phyloP scores from a whole-genome alignment of 2,797 vertebrate genomes.

The Cichlasoma orientale region DNA sequence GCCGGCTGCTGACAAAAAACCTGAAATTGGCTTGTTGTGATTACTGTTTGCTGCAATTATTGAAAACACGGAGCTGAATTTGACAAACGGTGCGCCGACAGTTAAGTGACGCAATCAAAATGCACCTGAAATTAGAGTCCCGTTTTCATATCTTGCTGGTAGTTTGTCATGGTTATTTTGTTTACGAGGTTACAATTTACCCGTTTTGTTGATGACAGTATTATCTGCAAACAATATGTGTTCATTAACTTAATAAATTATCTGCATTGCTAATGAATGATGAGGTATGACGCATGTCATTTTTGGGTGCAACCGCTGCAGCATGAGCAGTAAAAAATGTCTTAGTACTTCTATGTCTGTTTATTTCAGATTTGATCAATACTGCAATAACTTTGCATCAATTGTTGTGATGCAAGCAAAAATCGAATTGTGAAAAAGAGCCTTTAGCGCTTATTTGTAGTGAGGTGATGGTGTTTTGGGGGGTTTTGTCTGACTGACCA shows the following conservation, averaged over 20 bases:
- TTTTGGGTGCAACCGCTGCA: not conserved
- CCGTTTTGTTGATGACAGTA: not conserved
- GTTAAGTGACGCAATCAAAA: conserved; percentile 13
- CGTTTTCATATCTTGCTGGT: not conserved
- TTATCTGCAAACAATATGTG: not conserved
- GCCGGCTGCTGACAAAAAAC: conserved; percentile 32
- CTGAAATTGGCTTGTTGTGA: conserved; percentile 41
- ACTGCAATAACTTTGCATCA: not conserved
- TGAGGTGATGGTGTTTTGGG: not conserved
- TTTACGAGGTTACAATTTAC: not conserved
- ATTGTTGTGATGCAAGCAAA: not conserved
- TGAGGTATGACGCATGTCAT: not conserved
- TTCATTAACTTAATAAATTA: not conserved
- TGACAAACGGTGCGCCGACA: conserved; percentile 5
- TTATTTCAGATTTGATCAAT: not conserved
- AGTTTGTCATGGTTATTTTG: not conserved
- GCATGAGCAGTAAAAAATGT: not conserved
- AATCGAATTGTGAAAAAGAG: not conserved
- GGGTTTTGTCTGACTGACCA: conserved; percentile 9
- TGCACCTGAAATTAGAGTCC: not conserved
- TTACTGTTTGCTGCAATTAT: conserved; percentile 49
- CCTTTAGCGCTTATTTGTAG: not conserved
- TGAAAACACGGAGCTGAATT: conserved; percentile 37
- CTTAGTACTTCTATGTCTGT: not conserved
- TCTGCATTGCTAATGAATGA: not conserved